Evolutionary conservation across 2,888 invertebrate species (phyloP).

Genomic region (Cremastobaeus sp.): DNA sequence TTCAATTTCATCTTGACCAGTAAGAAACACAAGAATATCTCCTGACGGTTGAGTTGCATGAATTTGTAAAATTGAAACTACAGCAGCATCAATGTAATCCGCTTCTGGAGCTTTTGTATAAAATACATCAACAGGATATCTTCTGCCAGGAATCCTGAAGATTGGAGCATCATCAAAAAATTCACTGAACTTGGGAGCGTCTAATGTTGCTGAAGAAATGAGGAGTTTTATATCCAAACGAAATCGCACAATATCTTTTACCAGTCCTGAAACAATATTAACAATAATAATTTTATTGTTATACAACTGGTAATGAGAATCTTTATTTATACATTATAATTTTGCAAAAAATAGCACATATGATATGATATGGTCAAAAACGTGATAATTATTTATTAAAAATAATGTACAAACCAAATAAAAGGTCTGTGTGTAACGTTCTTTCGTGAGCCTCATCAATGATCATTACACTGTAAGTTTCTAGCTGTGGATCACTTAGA

Average conservation of each 20-base stretch:
- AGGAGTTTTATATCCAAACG: constrained; percentile 95
- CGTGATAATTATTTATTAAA: neutral
- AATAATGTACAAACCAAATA: constrained; percentile 83
- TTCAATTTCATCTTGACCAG: constrained; percentile 93
- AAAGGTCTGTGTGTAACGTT: constrained; percentile 97
- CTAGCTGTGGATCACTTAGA: constrained; percentile 96
- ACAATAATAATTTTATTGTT: neutral
- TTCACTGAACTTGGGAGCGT: constrained; percentile 97
- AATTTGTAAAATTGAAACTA: constrained; percentile 98
- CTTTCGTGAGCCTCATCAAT: constrained; percentile 99
- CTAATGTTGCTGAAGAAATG: constrained; percentile 98
- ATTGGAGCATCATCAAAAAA: constrained; percentile 99
- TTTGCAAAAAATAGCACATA: too few species aligned
- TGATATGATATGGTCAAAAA: too few species aligned
- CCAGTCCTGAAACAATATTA: constrained; percentile 81
- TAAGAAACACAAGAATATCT: constrained; percentile 97
- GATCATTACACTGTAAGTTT: constrained; percentile 98
- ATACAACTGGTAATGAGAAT: too few species aligned
- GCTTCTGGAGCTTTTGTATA: constrained; percentile 99
- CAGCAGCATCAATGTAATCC: constrained; percentile 98
- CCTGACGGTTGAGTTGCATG: constrained; percentile 98
- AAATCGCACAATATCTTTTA: constrained; percentile 96
- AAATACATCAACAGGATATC: constrained; percentile 98
- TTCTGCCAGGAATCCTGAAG: constrained; percentile 97
- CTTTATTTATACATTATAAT: too few species aligned